A percentile compares a stretch with the other conserved stretches of the same genome.
phyloP scores from a whole-genome alignment of 2,113 vertebrate genomes.

The Varanus komodoensis region DNA sequence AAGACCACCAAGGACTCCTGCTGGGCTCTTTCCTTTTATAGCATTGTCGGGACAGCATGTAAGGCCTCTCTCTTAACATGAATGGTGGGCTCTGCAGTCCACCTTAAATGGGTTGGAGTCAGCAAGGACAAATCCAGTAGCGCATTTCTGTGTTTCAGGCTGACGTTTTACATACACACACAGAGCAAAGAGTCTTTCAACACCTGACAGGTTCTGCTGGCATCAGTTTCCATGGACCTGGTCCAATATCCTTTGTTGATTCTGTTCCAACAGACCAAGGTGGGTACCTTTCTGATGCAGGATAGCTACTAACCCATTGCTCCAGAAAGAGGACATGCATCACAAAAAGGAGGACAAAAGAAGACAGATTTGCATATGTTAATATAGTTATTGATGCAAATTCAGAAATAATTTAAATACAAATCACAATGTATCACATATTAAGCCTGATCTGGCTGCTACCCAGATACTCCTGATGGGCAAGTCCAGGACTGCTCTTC shows the following conservation, averaged over 20 bases:
- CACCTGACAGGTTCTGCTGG: neutral
- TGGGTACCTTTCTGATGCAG: neutral
- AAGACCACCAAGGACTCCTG: neutral
- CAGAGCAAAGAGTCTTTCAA: neutral
- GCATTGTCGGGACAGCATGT: neutral
- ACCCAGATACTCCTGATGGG: no score
- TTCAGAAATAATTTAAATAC: no score
- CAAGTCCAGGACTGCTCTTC: no score
- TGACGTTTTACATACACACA: neutral
- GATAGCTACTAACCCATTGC: no score
- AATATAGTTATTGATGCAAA: neutral
- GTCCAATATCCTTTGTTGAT: neutral
- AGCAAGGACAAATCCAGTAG: neutral
- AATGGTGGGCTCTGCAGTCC: neutral
- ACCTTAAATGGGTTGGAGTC: neutral
- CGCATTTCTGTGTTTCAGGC: neutral
- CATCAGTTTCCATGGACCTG: neutral
- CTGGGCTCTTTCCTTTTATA: neutral
- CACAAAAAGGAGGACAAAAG: no score
- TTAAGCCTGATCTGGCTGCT: no score
- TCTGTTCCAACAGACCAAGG: neutral
- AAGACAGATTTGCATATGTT: neutral
- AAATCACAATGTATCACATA: no score
- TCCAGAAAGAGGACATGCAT: no score
- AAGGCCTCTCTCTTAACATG: neutral